phyloP scores from a whole-genome alignment of 92 coral and sea anemone genomes.

The Bergia puertoricense region DNA sequence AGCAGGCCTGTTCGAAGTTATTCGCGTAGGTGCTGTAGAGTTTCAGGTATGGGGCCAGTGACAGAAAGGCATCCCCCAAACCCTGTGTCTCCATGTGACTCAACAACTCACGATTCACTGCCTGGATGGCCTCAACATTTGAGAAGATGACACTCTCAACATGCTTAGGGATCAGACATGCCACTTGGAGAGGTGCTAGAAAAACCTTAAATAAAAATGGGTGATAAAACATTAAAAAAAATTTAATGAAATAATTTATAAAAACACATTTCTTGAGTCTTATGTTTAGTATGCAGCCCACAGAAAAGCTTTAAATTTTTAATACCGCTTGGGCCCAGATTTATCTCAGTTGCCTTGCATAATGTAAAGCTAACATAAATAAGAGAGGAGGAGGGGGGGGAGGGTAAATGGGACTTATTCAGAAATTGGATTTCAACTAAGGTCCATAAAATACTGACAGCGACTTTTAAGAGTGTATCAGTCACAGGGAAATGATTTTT shows the following conservation, averaged over 20 bases:
- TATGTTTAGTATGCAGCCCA: too few relatives aligned
- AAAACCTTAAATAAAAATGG: conserved; percentile 58
- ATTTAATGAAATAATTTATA: background rate
- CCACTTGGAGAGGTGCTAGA: conserved; percentile 74
- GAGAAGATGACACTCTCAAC: conserved; percentile 83
- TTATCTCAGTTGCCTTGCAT: too few relatives aligned
- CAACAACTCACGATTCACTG: conserved; percentile 85
- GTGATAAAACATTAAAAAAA: too few relatives aligned
- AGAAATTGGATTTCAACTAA: too few relatives aligned
- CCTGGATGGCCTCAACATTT: conserved; percentile 91
- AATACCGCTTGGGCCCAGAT: too few relatives aligned
- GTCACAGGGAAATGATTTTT: too few relatives aligned
- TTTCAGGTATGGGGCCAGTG: conserved; percentile 95
- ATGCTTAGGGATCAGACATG: conserved; percentile 70
- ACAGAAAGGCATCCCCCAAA: conserved; percentile 94
- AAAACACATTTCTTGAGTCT: too few relatives aligned
- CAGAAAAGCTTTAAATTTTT: too few relatives aligned
- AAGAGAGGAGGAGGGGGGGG: too few relatives aligned
- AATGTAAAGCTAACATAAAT: too few relatives aligned
- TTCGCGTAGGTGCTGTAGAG: conserved; percentile 97
- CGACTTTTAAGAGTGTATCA: too few relatives aligned
- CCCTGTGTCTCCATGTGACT: conserved; percentile 94
- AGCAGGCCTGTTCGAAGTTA: conserved; percentile 87
- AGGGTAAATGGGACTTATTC: background rate
- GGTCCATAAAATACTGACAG: too few relatives aligned